These are phyloP conservation scores for Blennius ocellaris DNA, from an alignment of 2,113 vertebrate species.

Conservation along the genomic window DNA sequence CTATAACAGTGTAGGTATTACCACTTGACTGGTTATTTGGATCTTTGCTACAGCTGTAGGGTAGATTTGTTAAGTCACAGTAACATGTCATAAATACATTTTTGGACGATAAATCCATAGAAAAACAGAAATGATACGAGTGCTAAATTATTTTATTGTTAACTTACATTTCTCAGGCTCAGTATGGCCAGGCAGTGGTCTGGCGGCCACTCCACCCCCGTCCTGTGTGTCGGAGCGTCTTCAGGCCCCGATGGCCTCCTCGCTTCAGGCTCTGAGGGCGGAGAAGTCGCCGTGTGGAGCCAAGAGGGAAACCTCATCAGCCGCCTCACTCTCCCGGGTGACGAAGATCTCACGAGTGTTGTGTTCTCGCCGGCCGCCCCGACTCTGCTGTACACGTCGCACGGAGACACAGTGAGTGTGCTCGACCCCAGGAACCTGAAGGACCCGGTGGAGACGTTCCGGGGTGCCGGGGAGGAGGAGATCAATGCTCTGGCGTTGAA, in stretches of 20 bases:
- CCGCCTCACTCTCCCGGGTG: slow-evolving; percentile 72
- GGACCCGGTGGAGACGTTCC: slow-evolving; percentile 78
- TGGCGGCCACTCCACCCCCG: slow-evolving; percentile 84
- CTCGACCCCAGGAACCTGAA: slow-evolving; percentile 88
- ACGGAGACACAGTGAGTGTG: slow-evolving; percentile 86
- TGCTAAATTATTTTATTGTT: too few species aligned
- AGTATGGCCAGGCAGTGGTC: slow-evolving; percentile 89
- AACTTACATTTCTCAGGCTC: neutral
- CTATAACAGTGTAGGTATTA: too few species aligned
- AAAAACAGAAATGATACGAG: too few species aligned
- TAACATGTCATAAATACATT: neutral
- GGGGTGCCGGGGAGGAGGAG: slow-evolving; percentile 89
- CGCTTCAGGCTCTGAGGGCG: slow-evolving; percentile 90
- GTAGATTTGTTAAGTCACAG: too few species aligned
- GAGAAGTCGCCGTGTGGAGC: slow-evolving; percentile 88
- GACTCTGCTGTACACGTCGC: slow-evolving; percentile 84
- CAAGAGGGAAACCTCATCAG: slow-evolving; percentile 79
- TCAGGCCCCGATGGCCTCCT: slow-evolving; percentile 83
- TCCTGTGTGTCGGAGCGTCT: slow-evolving; percentile 86
- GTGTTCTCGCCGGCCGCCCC: slow-evolving; percentile 83
- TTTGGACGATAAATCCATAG: neutral
- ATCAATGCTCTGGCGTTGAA: slow-evolving; percentile 91
- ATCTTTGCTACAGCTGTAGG: too few species aligned
- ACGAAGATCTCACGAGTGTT: slow-evolving; percentile 85
- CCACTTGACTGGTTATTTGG: too few species aligned